A percentile compares a stretch with the other conserved stretches of the same genome.
Conservation (phyloP, 2,113 vertebrate species). For the Chaetorhynchus papuensis region DNA sequence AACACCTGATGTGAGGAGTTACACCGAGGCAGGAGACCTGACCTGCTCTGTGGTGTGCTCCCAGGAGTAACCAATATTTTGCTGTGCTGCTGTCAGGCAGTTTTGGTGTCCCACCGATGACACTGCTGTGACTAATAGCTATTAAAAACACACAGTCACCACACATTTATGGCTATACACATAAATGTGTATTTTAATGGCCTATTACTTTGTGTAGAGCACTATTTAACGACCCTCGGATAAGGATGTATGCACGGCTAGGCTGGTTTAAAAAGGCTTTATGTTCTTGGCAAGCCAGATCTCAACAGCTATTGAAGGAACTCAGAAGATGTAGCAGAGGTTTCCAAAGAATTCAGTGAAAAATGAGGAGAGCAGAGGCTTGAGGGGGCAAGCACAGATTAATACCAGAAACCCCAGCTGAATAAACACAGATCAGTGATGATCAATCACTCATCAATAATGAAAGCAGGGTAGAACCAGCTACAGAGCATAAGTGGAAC, state of each 20-base stretch:
- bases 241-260: neutral
- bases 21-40: neutral
- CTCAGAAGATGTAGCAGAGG: neutral
- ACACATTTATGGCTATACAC: neutral
- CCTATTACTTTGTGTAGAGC: neutral
- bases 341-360: neutral
- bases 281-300: neutral
- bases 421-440: neutral
- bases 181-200: neutral
- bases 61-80: neutral
- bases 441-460: neutral
- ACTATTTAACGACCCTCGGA: neutral
- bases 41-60: neutral
- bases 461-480: neutral
- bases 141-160: neutral
- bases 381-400: neutral
- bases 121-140: neutral
- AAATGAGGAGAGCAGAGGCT: neutral
- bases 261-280: neutral
- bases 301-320: neutral
- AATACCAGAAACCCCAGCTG: neutral
- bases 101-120: neutral
- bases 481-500: rapidly evolving
- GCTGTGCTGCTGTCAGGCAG: neutral
- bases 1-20: neutral